Base-by-base conservation (phyloP, 2,113 vertebrate genomes). In the Tachycineta bicolor region DNA sequence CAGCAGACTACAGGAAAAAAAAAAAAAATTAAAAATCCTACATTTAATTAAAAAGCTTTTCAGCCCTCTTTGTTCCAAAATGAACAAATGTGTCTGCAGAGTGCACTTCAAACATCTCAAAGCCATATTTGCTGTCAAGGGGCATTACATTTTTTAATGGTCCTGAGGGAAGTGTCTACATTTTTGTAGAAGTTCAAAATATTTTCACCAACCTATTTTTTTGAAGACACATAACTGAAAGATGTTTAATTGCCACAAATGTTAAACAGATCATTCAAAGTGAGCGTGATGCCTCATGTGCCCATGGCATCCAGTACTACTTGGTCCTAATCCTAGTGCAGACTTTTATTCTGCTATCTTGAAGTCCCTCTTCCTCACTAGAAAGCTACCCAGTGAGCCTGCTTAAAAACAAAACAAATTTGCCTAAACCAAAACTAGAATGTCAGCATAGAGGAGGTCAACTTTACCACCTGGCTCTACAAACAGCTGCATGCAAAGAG, bases 11-110 rank as follows among this genome's bases (percentile, higher is more conserved):
- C 47, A 55, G 53, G 0, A 44, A 50, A 91, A 34, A 41, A 93
- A 74, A 14, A 33, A 74, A 13, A 1, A 2, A 13, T 37, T 10
- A 91, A 34, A 41, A 93, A 74, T 68, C 10, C 31, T 64, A 83
- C 31, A 55, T 56, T 62, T 92, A 92, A 90, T 93, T 90, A 47
- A 81, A 76, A 95, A 81, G 68, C 52, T 92, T 77, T 90, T 93
- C 75, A 93, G 34, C 29, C 1, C 4, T n/a, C 60, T 86, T 89
- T 89, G 83, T 81, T 93, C 71, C 60, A 86, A 74, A 94, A 70
- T 0, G 18, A 92, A 63, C 37, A 83, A 88, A 53, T 49, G 13
- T 67, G 46, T 60, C 37, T 88, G 52, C 78, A 80, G 52, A 93
- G 26, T 9, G 12, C n/a, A 52, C 65, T 83, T 47, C 86, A 63